Percentiles rank a stretch among this genome's conserved stretches.
phyloP scores from a whole-genome alignment of 2,888 invertebrate species.

The Nesidiocoris tenuis region DNA sequence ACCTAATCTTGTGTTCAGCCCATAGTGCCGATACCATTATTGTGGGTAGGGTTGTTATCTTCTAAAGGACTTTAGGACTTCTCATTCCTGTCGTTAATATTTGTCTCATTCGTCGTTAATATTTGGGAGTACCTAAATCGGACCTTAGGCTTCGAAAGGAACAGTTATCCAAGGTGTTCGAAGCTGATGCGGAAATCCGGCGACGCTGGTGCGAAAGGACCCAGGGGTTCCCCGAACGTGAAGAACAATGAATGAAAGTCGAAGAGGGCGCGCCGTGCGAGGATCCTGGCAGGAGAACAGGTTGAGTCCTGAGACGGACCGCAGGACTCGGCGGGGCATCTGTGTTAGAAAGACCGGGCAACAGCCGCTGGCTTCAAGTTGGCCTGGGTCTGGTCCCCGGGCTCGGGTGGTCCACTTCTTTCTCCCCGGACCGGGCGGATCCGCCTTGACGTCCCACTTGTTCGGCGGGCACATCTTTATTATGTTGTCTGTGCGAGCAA shows the following conservation, averaged over 20 bases:
- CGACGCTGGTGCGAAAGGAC: too few relatives aligned
- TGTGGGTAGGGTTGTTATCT: too few relatives aligned
- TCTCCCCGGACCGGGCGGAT: conserved; percentile 7
- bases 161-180: too few relatives aligned
- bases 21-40: too few relatives aligned
- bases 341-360: conserved; percentile 35
- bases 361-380: too few relatives aligned
- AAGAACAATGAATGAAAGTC: conserved; percentile 25
- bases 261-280: background rate
- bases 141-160: too few relatives aligned
- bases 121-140: too few relatives aligned
- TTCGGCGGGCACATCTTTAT: background rate
- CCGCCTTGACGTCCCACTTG: conserved; percentile 38
- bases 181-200: background rate
- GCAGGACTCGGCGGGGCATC: conserved; percentile 4
- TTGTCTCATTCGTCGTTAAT: too few relatives aligned
- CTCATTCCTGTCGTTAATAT: too few relatives aligned
- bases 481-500: too few relatives aligned
- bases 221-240: background rate
- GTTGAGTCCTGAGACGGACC: conserved; percentile 5
- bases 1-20: too few relatives aligned
- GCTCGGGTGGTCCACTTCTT: conserved; percentile 14
- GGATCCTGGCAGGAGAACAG: conserved; percentile 18
- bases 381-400: conserved; percentile 9
- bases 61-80: too few relatives aligned